These are phyloP conservation scores for Drosophila saltans DNA, from an alignment of 1,140 invertebrate species.

Conservation along the genomic window DNA sequence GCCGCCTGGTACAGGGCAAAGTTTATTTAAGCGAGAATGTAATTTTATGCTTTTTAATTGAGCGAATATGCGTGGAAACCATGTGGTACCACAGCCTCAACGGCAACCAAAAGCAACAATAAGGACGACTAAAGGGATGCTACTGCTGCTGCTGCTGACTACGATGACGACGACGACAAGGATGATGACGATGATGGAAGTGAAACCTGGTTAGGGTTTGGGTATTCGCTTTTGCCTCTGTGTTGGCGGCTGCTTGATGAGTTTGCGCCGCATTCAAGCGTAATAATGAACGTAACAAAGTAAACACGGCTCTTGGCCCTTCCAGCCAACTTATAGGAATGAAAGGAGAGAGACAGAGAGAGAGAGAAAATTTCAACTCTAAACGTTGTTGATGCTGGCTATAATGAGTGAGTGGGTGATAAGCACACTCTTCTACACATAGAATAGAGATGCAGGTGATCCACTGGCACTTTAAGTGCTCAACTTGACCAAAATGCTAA, in stretches of 20 bases:
- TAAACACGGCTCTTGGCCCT: conserved; percentile 26
- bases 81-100: conserved; percentile 47
- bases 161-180: conserved; percentile 5
- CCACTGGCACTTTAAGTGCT: conserved; percentile 45
- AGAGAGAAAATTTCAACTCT: conserved; percentile 3
- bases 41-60: conserved; percentile 82
- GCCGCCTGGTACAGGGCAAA: conserved; percentile 27
- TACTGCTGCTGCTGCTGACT: conserved; percentile 4
- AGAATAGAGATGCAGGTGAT: conserved; percentile 21
- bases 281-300: conserved; percentile 66
- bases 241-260: conserved; percentile 55
- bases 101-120: conserved; percentile 27
- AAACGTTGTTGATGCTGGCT: conserved; percentile 40
- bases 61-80: conserved; percentile 74
- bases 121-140: conserved; percentile 3
- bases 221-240: background rate
- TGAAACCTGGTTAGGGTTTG: conserved; percentile 21
- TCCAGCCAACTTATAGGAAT: background rate
- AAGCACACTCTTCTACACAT: conserved; percentile 8
- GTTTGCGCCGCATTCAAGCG: conserved; percentile 76
- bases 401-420: conserved; percentile 19
- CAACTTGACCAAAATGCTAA: conserved; percentile 21
- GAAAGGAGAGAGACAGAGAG: background rate
- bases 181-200: conserved; percentile 41
- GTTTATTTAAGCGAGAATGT: conserved; percentile 79